Conservation (phyloP, 2,888 invertebrate genomes). For the Sericinus montela region DNA sequence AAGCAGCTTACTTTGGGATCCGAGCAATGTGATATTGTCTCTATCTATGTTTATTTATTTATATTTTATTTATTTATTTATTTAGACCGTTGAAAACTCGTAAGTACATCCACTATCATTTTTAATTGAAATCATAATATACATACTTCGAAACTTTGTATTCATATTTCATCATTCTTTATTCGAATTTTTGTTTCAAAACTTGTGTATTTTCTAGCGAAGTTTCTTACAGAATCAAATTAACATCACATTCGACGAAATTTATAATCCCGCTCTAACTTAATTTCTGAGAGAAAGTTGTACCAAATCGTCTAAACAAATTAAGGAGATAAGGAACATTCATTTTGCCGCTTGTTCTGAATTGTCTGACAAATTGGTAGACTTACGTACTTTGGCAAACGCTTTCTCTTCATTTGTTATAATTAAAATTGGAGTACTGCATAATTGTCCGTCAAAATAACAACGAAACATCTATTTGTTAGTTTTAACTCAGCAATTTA, state of each 20-base stretch:
- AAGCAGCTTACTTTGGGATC: too few species aligned
- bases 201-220: not conserved
- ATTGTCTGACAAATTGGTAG: slow-evolving; percentile 42
- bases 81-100: too few species aligned
- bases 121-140: too few species aligned
- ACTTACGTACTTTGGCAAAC: slow-evolving; percentile 27
- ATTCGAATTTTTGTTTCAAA: too few species aligned
- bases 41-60: too few species aligned
- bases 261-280: slow-evolving; percentile 47
- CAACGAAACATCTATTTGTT: too few species aligned
- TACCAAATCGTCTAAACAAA: slow-evolving; percentile 40
- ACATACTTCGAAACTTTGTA: too few species aligned
- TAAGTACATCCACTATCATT: too few species aligned
- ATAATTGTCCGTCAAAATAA: not conserved
- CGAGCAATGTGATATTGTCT: too few species aligned
- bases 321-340: slow-evolving; percentile 53
- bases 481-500: not conserved
- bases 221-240: not conserved
- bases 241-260: slow-evolving; percentile 38
- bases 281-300: slow-evolving; percentile 37
- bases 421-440: slow-evolving; percentile 14
- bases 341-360: slow-evolving; percentile 42
- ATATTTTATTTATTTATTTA: too few species aligned
- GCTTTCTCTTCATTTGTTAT: slow-evolving; percentile 25
- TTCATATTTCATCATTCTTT: too few species aligned